Evolutionary conservation across 1,140 invertebrate species (phyloP), one percentile per base, ranked within the genome.

Genomic region (Drosophila tristis): DNA sequence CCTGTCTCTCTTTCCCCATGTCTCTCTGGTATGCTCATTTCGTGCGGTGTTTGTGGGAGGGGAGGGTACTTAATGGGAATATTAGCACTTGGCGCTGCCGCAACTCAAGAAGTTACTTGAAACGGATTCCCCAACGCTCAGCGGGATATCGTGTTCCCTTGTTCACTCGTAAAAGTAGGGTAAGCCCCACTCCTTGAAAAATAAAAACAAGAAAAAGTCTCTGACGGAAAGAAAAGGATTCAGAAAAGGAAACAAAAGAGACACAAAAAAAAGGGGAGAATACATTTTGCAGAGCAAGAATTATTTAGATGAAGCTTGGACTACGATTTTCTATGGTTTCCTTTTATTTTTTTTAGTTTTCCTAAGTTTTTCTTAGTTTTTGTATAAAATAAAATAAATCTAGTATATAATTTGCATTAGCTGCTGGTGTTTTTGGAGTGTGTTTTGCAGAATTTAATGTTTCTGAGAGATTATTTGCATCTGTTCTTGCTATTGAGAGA

Each of bases 41-140:
- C 29, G 6, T 29, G 11, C 9, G 35, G 35, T 39, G 35, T 4
- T 11, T 57, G 26, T 45, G 43, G 47, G 23, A 59, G 71, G 60
- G 80, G 70, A 47, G 26, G 47, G 47, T 16, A 8, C 47, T 58
- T 74, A 82, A 79, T 62, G 58, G 73, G 76, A 58, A 67, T 79
- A 75, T 75, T 75, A 75, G 54, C 61, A 74, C 72, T 75, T 54
- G 29, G 15, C 20, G 61, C 42, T 8, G 54, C 58, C 43, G 20
- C n/a, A 35, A 23, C 70, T 53, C 42, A 43, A 31, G 58, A 26
- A 74, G 43, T 43, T 6, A 35, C 48, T 49, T 49, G 47, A 72
- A 54, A 25, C 42, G 23, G 56, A 72, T 61, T 74, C 50, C 54
- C 49, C 47, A 11, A 35, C 48, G 29, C 53, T 44, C 23, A 43